A percentile compares a stretch with the other conserved stretches of the same genome.
Evolutionary conservation across 1,140 invertebrate species (phyloP).

Genomic region (Apis laboriosa): DNA sequence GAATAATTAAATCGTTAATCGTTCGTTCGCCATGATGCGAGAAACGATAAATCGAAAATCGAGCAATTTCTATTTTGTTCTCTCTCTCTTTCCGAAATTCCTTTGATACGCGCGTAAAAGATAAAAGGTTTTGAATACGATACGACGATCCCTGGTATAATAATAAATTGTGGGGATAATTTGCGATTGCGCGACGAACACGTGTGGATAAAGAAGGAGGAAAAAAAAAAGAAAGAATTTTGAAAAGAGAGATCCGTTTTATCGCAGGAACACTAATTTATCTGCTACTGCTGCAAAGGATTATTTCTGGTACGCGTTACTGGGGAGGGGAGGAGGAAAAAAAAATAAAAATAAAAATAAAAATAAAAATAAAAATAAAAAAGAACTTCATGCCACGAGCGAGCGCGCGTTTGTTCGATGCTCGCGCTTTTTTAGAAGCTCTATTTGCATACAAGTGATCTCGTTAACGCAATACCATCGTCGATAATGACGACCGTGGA

Average conservation of each 20-base stretch:
- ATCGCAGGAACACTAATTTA: neutral
- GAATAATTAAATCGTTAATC: constrained; percentile 61
- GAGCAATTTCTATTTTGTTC: neutral
- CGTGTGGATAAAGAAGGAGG: neutral
- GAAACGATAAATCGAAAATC: constrained; percentile 8
- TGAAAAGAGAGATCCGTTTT: constrained; percentile 1
- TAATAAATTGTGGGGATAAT: neutral
- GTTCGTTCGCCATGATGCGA: constrained; percentile 39
- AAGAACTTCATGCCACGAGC: too few relatives aligned
- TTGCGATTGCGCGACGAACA: neutral
- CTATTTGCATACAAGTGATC: constrained; percentile 41
- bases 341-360: too few relatives aligned
- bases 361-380: neutral
- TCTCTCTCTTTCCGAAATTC: too few relatives aligned
- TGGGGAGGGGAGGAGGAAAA: too few relatives aligned
- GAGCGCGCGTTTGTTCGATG: neutral
- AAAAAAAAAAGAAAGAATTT: neutral
- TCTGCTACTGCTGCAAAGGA: constrained; percentile 7
- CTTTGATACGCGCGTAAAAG: neutral
- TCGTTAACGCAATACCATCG: constrained; percentile 45
- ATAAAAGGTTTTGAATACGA: neutral
- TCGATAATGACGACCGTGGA: constrained; percentile 45
- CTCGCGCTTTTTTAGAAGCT: constrained; percentile 12
- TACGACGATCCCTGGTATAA: neutral
- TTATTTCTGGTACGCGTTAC: constrained; percentile 3